Evolutionary conservation across 2,113 vertebrate species (phyloP).

Genomic region (Anguilla rostrata): DNA sequence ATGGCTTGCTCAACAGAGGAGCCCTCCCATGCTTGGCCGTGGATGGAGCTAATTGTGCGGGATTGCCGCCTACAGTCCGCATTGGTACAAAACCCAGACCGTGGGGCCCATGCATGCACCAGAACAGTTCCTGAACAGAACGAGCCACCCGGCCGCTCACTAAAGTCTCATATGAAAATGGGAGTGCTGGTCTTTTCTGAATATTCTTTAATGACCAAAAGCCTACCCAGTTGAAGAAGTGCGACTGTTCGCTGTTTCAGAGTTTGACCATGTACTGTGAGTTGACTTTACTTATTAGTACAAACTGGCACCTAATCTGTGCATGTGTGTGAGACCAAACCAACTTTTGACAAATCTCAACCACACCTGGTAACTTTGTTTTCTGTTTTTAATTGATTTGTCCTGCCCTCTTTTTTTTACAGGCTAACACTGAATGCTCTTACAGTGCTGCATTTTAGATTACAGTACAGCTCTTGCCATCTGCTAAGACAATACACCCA

Average conservation of each 20-base stretch:
- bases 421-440: neutral
- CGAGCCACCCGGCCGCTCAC: no score
- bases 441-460: neutral
- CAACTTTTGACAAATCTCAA: neutral
- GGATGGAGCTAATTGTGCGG: no score
- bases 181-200: no score
- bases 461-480: neutral
- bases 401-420: neutral
- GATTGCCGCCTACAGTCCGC: no score
- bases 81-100: no score
- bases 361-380: neutral
- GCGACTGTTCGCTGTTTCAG: neutral
- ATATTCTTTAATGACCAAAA: no score
- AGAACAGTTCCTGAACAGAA: no score
- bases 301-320: neutral
- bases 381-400: neutral
- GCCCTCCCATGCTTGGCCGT: no score
- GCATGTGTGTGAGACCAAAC: neutral
- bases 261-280: neutral
- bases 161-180: no score
- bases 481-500: neutral
- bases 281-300: slow-evolving; percentile 8
- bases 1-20: no score
- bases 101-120: no score
- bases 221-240: neutral